Evolutionary conservation across 2,888 invertebrate species (phyloP), one percentile per base, ranked within the genome.

Genomic region (Aplocera efformata): DNA sequence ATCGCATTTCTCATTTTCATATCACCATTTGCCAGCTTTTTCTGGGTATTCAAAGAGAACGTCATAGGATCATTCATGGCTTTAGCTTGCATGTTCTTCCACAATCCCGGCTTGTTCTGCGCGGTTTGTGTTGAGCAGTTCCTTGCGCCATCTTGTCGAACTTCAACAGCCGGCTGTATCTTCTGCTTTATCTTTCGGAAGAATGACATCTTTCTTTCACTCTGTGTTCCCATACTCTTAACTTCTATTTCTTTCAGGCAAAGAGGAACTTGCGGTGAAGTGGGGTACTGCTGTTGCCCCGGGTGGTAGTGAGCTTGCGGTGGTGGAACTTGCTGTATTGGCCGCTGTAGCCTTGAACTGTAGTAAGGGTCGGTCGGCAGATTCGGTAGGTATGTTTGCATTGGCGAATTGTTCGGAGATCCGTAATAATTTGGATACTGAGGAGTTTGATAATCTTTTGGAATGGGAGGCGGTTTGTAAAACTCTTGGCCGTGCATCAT

Each of bases 191-290:
- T 60, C 41, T 74, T 78, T n/a, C 53, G 50, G 22, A 84, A 77
- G 25, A 82, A 63, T 1, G 80, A 69, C 49, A 75, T 60, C 42
- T 78, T 82, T 23, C 71, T 72, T 17, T 80, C 80, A 55, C 84
- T 85, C 45, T 88, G 86, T 1, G 80, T 83, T 3, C 70, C 81
- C 24, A 68, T 77, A 48, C 79, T 86, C 54, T 79, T 84, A 0
- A 86, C 82, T 71, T 86, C 86, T 30, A 86, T 70, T 56, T 86
- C 84, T 51, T 79, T 83, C 1, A 86, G 54, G 43, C 84, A 84
- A 0, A 85, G 49, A 1, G 83, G 83, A 6, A 73, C 66, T 56
- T 76, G 79, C 10, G 69, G 52, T 36, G 61, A 50, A 26, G 61
- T 42, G 24, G 60, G 46, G 46, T 17, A 17, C 13, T 17, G 13